phyloP scores from a whole-genome alignment of 2,113 vertebrate species.

The Cyprinodon variegatus region DNA sequence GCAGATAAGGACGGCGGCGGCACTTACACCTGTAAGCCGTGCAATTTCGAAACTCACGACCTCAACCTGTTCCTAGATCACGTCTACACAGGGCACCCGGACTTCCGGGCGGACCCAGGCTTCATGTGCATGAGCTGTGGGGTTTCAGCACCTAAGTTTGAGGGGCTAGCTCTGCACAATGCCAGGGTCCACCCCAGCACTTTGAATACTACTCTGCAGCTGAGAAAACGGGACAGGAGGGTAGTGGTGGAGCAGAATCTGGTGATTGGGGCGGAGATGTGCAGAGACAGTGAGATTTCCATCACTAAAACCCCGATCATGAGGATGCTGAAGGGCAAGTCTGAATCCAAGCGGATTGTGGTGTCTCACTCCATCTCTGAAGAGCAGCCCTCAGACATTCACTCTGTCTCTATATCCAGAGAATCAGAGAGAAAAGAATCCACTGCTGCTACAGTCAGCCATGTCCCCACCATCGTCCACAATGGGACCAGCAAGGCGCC shows the following conservation, averaged over 20 bases:
- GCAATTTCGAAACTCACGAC: conserved; percentile 90
- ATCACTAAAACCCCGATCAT: conserved; percentile 98
- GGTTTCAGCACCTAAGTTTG: conserved; percentile 87
- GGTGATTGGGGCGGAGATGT: conserved; percentile 55
- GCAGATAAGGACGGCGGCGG: conserved; percentile 73
- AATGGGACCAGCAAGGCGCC: conserved; percentile 81
- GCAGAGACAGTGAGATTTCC: conserved; percentile 86
- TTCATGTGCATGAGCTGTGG: conserved; percentile 88
- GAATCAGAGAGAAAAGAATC: conserved; percentile 69
- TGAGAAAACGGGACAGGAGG: conserved; percentile 83
- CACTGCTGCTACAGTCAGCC: conserved; percentile 78
- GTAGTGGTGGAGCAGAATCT: conserved; percentile 87
- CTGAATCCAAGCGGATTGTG: conserved; percentile 90
- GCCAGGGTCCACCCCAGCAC: conserved; percentile 82
- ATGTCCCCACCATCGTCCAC: conserved; percentile 81
- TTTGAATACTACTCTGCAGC: conserved; percentile 82
- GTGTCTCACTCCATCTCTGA: conserved; percentile 81
- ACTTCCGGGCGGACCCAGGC: conserved; percentile 88
- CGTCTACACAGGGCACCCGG: conserved; percentile 88
- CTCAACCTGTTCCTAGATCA: conserved; percentile 90
- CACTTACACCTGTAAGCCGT: conserved; percentile 88
- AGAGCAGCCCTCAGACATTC: conserved; percentile 71
- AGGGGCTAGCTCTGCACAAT: conserved; percentile 93
- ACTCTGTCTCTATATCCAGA: conserved; percentile 45
- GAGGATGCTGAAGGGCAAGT: conserved; percentile 95